These are phyloP conservation scores for Agrotis segetum DNA, from an alignment of 2,888 invertebrate species.

Conservation along the genomic window DNA sequence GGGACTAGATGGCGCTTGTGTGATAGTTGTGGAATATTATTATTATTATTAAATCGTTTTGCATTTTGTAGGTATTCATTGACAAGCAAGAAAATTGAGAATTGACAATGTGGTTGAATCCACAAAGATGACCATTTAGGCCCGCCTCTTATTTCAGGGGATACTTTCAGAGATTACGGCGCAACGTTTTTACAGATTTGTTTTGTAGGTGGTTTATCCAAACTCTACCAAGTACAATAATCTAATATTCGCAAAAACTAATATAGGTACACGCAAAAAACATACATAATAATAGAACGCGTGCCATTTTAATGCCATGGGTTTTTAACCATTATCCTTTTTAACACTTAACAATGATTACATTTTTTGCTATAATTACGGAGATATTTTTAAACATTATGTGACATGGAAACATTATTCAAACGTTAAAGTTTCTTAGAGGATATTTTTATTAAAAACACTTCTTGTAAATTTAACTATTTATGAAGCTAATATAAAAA, in stretches of 20 bases:
- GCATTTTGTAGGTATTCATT: no score
- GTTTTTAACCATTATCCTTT: slow-evolving; percentile 36
- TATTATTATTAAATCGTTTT: no score
- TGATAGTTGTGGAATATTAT: no score
- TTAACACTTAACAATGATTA: slow-evolving; percentile 10
- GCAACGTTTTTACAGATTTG: no score
- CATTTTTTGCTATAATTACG: slow-evolving; percentile 38
- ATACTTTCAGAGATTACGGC: no score
- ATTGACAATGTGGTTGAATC: no score
- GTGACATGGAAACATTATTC: background rate
- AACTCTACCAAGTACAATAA: background rate
- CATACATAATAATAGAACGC: slow-evolving; percentile 32
- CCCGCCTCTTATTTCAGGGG: no score
- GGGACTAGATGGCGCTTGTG: no score
- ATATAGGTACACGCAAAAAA: slow-evolving; percentile 35
- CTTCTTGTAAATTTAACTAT: background rate
- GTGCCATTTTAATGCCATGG: slow-evolving; percentile 32
- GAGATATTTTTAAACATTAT: slow-evolving; percentile 12
- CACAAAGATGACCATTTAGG: no score
- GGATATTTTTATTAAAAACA: slow-evolving; percentile 7
- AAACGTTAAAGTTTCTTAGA: background rate
- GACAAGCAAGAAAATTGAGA: no score
- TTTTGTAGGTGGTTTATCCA: slow-evolving; percentile 21
- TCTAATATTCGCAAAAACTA: slow-evolving; percentile 41
- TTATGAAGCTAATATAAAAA: slow-evolving; percentile 9